phyloP scores from a whole-genome alignment of 2,113 vertebrate genomes.

The Brevimyrus niger region DNA sequence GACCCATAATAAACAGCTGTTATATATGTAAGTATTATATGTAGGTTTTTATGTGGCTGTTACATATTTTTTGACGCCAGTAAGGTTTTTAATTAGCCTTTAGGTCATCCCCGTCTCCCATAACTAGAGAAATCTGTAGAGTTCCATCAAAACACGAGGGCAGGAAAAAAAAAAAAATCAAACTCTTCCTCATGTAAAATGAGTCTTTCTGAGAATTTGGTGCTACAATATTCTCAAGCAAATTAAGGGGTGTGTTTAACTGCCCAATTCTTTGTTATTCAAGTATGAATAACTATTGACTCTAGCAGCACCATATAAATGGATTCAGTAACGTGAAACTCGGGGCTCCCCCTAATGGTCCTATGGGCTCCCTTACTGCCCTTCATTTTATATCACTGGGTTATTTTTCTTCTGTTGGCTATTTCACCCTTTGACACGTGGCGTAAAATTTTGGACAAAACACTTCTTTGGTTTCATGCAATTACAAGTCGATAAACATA shows the following conservation, averaged over 20 bases:
- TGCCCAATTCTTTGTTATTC: background rate
- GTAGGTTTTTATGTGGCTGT: background rate
- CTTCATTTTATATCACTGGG: background rate
- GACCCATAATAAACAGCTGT: background rate
- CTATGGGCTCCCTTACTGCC: background rate
- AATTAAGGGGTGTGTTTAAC: background rate
- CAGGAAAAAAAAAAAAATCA: background rate
- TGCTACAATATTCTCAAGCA: background rate
- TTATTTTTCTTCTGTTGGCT: constrained; percentile 8
- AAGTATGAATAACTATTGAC: background rate
- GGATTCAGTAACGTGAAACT: background rate
- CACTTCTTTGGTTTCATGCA: background rate
- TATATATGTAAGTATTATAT: background rate
- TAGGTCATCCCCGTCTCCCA: background rate
- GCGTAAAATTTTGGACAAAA: constrained; percentile 1
- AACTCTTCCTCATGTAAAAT: background rate
- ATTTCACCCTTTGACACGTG: background rate
- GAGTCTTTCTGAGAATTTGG: background rate
- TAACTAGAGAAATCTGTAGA: background rate
- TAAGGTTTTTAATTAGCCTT: background rate
- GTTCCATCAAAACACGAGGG: background rate
- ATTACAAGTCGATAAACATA: background rate
- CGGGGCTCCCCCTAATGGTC: background rate
- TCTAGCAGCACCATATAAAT: background rate
- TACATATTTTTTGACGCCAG: background rate